A percentile compares a stretch with the other conserved stretches of the same genome.
Conservation (phyloP, 2,888 invertebrate genomes). For the Cheilosia impressa region DNA sequence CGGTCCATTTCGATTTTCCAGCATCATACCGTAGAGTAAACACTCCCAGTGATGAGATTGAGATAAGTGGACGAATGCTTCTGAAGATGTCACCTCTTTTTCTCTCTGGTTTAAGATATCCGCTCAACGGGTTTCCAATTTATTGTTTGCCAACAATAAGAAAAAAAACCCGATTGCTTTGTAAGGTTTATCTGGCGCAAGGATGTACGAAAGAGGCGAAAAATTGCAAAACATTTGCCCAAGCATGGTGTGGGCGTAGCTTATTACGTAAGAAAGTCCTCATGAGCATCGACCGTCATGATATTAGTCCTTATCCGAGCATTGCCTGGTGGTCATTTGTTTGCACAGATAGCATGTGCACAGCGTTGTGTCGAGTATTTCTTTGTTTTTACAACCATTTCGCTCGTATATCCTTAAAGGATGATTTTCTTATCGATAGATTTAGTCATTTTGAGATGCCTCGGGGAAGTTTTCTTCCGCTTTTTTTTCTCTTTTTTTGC, state of each 20-base stretch:
- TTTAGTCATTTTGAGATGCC: slow-evolving; percentile 55
- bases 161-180: slow-evolving; percentile 26
- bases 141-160: slow-evolving; percentile 55
- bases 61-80: slow-evolving; percentile 65
- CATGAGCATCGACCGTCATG: slow-evolving; percentile 53
- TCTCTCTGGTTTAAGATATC: slow-evolving; percentile 28
- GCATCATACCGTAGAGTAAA: slow-evolving; percentile 42
- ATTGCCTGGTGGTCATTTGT: slow-evolving; percentile 69
- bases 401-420: slow-evolving; percentile 57
- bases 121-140: slow-evolving; percentile 67
- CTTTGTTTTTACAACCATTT: slow-evolving; percentile 33
- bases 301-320: slow-evolving; percentile 70
- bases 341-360: slow-evolving; percentile 54
- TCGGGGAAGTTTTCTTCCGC: slow-evolving; percentile 22
- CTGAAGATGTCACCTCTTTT: slow-evolving; percentile 23
- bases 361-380: slow-evolving; percentile 17
- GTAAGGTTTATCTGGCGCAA: slow-evolving; percentile 40
- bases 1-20: slow-evolving; percentile 28
- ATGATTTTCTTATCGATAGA: slow-evolving; percentile 69
- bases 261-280: slow-evolving; percentile 68
- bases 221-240: slow-evolving; percentile 26
- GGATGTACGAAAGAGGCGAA: slow-evolving; percentile 27
- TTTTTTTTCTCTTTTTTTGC: not conserved
- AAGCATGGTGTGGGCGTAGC: slow-evolving; percentile 63
- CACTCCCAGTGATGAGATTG: slow-evolving; percentile 70